A percentile compares a stretch with the other conserved stretches of the same genome.
Evolutionary conservation across 2,113 vertebrate genomes (phyloP).

Genomic region (Platichthys stellatus): DNA sequence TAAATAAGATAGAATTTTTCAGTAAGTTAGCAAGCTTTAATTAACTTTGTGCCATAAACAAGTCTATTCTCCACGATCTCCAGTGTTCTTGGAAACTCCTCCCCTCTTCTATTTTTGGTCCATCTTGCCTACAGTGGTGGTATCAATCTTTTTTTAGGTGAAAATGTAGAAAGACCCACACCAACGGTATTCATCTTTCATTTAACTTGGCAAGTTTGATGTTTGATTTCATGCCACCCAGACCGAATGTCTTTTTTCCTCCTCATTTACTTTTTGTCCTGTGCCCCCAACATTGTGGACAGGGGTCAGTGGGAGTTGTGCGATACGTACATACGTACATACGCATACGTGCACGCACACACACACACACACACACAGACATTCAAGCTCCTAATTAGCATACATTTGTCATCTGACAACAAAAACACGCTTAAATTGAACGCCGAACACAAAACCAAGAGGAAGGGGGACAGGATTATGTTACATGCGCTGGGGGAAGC

Average conservation of each 20-base stretch:
- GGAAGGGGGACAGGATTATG: conserved; percentile 57
- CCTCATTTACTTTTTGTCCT: conserved; percentile 22
- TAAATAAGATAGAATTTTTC: too few species aligned
- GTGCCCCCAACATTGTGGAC: conserved; percentile 30
- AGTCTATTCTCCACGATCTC: too few species aligned
- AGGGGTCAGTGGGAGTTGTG: conserved; percentile 54
- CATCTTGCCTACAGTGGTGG: too few species aligned
- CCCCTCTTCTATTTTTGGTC: too few species aligned
- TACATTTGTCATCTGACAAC: conserved; percentile 78
- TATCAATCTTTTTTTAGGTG: too few species aligned
- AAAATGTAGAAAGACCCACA: too few species aligned
- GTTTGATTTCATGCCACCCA: conserved; percentile 5
- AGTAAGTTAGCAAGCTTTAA: too few species aligned
- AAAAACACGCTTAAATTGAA: conserved; percentile 73
- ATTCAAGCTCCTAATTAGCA: conserved; percentile 51
- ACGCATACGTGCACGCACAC: conserved; percentile 1
- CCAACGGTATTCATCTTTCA: too few species aligned
- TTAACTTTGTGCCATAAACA: too few species aligned
- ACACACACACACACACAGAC: conserved; percentile 18
- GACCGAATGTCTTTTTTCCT: neutral
- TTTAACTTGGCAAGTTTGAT: too few species aligned
- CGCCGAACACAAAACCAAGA: conserved; percentile 65
- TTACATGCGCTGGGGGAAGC: conserved; percentile 61
- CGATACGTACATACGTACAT: conserved; percentile 1
- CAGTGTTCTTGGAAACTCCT: too few species aligned